These are phyloP conservation scores for Geotrypetes seraphini DNA, from an alignment of 2,797 vertebrate genomes.

Conservation along the genomic window DNA sequence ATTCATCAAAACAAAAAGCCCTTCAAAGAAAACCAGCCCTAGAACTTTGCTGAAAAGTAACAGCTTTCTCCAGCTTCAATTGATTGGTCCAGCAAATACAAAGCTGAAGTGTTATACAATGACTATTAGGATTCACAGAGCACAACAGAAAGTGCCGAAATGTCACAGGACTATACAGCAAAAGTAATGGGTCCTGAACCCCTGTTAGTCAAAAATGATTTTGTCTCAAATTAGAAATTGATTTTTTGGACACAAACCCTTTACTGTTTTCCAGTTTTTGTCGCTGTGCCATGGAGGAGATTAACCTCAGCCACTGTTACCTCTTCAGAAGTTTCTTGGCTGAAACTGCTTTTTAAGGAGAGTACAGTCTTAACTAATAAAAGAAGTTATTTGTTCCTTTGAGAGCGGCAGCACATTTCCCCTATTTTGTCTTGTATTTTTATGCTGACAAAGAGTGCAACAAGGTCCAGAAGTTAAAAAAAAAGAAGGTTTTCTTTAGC, in stretches of 20 bases:
- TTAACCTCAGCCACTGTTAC: slow-evolving; percentile 45
- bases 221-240: slow-evolving; percentile 72
- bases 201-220: slow-evolving; percentile 68
- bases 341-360: slow-evolving; percentile 43
- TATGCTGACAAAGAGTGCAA: slow-evolving; percentile 38
- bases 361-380: slow-evolving; percentile 41
- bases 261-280: slow-evolving; percentile 48
- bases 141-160: slow-evolving; percentile 53
- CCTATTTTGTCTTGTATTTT: slow-evolving; percentile 44
- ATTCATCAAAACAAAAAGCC: slow-evolving; percentile 37
- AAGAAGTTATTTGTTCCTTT: slow-evolving; percentile 44
- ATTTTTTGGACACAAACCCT: slow-evolving; percentile 60
- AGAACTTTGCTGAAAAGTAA: slow-evolving; percentile 49
- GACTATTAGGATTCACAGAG: slow-evolving; percentile 60
- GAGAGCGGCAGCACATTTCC: slow-evolving; percentile 41
- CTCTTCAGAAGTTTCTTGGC: slow-evolving; percentile 46
- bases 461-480: slow-evolving; percentile 33
- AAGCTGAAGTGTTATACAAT: slow-evolving; percentile 41
- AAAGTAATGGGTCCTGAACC: slow-evolving; percentile 62
- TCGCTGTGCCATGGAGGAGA: slow-evolving; percentile 43
- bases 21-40: slow-evolving; percentile 43
- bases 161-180: slow-evolving; percentile 55
- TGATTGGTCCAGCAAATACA: slow-evolving; percentile 48
- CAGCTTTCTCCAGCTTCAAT: slow-evolving; percentile 51
- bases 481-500: background rate